Percentiles rank a stretch among this genome's conserved stretches.
Conservation (phyloP, 2,888 invertebrate species). For the Stenotaenia linearis region DNA sequence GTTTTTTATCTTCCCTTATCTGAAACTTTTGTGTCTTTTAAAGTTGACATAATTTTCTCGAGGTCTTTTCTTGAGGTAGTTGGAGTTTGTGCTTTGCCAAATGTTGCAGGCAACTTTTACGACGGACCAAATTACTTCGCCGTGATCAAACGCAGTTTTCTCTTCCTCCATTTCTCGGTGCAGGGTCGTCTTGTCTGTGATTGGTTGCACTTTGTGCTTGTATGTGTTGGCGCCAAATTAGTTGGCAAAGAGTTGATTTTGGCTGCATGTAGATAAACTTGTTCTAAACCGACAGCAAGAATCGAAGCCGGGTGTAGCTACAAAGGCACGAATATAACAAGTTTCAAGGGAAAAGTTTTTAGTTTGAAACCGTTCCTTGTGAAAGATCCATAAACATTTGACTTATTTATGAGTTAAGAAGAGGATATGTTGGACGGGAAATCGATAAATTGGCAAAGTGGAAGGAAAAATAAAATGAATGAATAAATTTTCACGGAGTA, state of each 20-base stretch:
- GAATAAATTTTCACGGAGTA: neutral
- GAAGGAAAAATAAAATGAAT: neutral
- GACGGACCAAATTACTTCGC: neutral
- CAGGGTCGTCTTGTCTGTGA: constrained; percentile 1
- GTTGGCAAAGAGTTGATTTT: constrained; percentile 15
- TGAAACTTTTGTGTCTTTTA: neutral
- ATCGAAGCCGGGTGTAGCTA: neutral
- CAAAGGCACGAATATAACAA: neutral
- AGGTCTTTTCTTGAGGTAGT: neutral
- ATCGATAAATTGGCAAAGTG: neutral
- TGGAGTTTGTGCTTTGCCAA: neutral
- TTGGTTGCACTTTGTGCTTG: constrained; percentile 11
- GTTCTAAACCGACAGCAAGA: neutral
- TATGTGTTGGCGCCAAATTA: neutral
- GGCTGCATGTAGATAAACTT: neutral
- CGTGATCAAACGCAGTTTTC: neutral
- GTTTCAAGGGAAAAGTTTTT: neutral
- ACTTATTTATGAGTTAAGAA: constrained; percentile 19
- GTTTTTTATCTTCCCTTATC: neutral
- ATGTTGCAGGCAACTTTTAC: constrained; percentile 1
- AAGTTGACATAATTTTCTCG: neutral
- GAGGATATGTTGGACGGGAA: neutral
- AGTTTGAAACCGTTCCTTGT: neutral
- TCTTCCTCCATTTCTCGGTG: neutral
- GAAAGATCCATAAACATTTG: constrained; percentile 7